Evolutionary conservation across 2,797 vertebrate genomes (phyloP), one percentile per base, ranked within the genome.

Genomic region (Manis crassicaudata): DNA sequence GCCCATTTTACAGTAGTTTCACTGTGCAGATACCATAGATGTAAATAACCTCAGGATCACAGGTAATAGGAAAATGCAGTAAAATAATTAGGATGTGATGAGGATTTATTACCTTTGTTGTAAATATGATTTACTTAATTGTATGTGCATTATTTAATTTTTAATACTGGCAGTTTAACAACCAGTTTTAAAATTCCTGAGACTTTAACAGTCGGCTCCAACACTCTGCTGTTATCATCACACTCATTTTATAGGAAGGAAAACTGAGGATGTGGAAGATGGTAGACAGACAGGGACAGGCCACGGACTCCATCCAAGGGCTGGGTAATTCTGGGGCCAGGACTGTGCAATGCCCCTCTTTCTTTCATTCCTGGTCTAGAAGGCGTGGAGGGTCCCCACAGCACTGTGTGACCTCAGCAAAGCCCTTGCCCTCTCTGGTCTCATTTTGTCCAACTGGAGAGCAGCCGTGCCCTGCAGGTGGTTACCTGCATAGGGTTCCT

Each of bases 81-180:
- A 13, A 90, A 84, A 80, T 21, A 75, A 87, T 88, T 52, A 50
- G 16, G 82, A 52, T 0, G 1, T 3, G 46, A 60, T 70, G 77
- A 92, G 29, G 79, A 56, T 80, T n/a, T 70, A 93, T 70, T 68
- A 90, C 40, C 37, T 77, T 72, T 77, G 50, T 56, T 86, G 94
- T 79, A 50, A 89, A 77, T 89, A 54, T 29, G 65, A 89, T 72
- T 88, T 81, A 75, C 62, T 96, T 87, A 77, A 70, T 52, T 89
- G 43, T 63, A 43, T 52, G 86, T 86, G 70, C 86, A 89, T 82
- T 76, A 85, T 77, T 94, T 93, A 63, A 67, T 76, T 83, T 91
- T 90, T 77, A 77, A 92, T 76, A 70, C 79, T 77, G 75, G 23
- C 56, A 21, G 7, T 67, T 86, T 80, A 92, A 90, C 56, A 40